Conservation (phyloP, 92 coral and sea anemone genomes). For the Zoanthus sansibaricus region DNA sequence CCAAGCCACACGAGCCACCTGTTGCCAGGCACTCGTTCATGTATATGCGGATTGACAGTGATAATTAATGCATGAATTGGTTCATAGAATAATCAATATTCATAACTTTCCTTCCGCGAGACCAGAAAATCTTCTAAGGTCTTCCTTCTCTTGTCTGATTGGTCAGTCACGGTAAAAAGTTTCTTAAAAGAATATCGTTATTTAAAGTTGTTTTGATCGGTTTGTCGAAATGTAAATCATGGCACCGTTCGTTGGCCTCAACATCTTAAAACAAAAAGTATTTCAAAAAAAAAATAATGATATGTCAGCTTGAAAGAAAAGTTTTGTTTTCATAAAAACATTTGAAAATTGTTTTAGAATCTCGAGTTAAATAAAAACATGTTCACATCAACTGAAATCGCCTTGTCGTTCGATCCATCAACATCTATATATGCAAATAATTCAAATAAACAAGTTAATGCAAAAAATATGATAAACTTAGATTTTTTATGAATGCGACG, state of each 20-base stretch:
- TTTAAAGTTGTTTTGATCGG: conserved; percentile 45
- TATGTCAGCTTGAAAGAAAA: neutral
- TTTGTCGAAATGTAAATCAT: conserved; percentile 23
- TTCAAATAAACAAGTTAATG: neutral
- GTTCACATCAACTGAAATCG: neutral
- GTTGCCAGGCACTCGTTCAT: conserved; percentile 92
- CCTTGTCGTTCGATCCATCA: neutral
- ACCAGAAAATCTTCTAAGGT: conserved; percentile 34
- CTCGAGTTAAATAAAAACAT: neutral
- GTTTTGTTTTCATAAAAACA: neutral
- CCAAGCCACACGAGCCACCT: conserved; percentile 81
- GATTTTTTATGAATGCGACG: neutral
- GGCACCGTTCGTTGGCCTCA: conserved; percentile 13
- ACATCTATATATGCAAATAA: conserved; percentile 3
- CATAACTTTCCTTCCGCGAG: conserved; percentile 44
- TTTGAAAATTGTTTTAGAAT: neutral
- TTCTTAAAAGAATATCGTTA: conserved; percentile 13
- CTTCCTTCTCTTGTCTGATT: conserved; percentile 9
- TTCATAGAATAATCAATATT: conserved; percentile 65
- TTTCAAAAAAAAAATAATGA: neutral
- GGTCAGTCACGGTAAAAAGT: conserved; percentile 20
- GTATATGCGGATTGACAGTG: conserved; percentile 82
- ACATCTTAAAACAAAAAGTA: neutral
- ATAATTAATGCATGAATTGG: conserved; percentile 78
- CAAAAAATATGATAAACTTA: neutral